Conservation (phyloP, 92 coral and sea anemone species). For the Porites rus region DNA sequence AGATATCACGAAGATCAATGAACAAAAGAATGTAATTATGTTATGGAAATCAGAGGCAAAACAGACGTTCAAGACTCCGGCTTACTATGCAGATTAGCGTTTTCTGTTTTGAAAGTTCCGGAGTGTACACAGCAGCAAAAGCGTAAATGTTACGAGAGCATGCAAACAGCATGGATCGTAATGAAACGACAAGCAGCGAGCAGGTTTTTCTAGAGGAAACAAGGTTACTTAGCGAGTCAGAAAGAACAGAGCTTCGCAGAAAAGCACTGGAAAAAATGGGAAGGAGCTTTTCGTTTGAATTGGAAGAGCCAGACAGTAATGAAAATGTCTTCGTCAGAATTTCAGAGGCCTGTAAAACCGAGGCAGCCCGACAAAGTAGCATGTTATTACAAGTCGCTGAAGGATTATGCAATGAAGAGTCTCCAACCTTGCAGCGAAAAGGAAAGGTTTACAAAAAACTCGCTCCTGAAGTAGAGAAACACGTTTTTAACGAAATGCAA, state of each 20-base stretch:
- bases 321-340: slow-evolving; percentile 50
- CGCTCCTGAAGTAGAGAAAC: slow-evolving; percentile 82
- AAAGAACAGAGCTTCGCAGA: not conserved
- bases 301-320: slow-evolving; percentile 36
- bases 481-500: slow-evolving; percentile 78
- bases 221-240: slow-evolving; percentile 9
- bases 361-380: slow-evolving; percentile 77
- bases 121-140: not conserved
- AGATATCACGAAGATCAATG: slow-evolving; percentile 11
- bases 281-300: slow-evolving; percentile 31
- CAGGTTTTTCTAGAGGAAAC: slow-evolving; percentile 45
- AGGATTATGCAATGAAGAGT: slow-evolving; percentile 63
- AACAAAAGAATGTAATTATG: slow-evolving; percentile 47
- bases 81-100: slow-evolving; percentile 36
- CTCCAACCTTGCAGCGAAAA: slow-evolving; percentile 71
- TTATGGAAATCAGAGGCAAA: slow-evolving; percentile 37
- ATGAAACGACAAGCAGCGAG: slow-evolving; percentile 53
- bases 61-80: slow-evolving; percentile 15
- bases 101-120: not conserved
- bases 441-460: slow-evolving; percentile 83
- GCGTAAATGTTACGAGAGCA: not conserved
- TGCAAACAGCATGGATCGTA: not conserved
- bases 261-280: slow-evolving; percentile 36
- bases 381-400: slow-evolving; percentile 71
- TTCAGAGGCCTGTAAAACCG: slow-evolving; percentile 71